phyloP scores from a whole-genome alignment of 1,140 invertebrate species.

The Copidosoma floridanum region DNA sequence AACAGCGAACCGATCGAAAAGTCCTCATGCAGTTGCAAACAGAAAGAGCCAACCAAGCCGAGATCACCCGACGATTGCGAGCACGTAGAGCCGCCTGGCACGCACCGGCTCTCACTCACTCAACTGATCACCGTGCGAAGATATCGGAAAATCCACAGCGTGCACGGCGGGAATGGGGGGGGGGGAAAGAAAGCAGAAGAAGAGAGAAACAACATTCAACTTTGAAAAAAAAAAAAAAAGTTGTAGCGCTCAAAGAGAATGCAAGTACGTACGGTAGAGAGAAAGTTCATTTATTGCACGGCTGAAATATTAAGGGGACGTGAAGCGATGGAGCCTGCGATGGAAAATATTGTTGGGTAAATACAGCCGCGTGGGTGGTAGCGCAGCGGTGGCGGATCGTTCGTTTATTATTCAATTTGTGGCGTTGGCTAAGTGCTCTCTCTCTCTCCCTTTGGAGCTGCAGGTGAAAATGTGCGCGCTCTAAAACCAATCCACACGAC shows the following conservation, averaged over 20 bases:
- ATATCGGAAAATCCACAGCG: background rate
- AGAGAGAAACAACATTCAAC: background rate
- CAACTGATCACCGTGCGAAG: background rate
- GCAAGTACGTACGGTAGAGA: background rate
- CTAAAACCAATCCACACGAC: too few species aligned
- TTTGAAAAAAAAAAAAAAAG: background rate
- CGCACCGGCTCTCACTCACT: background rate
- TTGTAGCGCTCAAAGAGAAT: background rate
- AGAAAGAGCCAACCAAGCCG: background rate
- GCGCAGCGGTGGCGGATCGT: conserved; percentile 1
- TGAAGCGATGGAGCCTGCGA: background rate
- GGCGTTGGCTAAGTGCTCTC: too few species aligned
- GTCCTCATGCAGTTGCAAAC: background rate
- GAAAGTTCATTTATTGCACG: conserved; percentile 4
- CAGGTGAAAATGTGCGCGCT: too few species aligned
- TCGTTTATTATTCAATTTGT: conserved; percentile 27
- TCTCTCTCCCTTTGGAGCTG: too few species aligned
- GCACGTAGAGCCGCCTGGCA: background rate
- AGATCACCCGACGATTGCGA: background rate
- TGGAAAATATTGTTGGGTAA: conserved; percentile 19
- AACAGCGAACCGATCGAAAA: background rate
- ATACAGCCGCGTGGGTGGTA: conserved; percentile 17
- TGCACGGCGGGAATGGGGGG: background rate
- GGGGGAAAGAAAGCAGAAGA: background rate
- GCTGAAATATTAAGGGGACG: conserved; percentile 1